Evolutionary conservation across 2,797 vertebrate species (phyloP), one percentile per base, ranked within the genome.

Genomic region (Cossypha heuglini): DNA sequence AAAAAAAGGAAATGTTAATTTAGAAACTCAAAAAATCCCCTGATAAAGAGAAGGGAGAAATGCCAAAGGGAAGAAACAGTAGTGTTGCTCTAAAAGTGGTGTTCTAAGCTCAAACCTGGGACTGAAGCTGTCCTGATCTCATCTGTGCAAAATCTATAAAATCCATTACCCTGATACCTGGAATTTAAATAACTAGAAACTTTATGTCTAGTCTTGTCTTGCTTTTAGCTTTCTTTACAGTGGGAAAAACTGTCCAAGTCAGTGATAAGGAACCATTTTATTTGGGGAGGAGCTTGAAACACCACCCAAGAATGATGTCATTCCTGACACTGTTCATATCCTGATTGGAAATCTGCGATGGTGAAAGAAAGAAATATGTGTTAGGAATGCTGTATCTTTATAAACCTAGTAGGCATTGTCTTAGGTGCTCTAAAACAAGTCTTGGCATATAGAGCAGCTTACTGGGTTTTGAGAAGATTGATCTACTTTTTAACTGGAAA

Each of bases 191-290:
- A 93, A 74, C 72, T 81, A 71, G 75, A 55, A 93, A 75, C 64
- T 85, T 73, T 93, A 8, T 76, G 91, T 93, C 91, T 86, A 9
- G 94, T 94, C 94, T 96, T 86, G 94, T 94, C 94, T 96, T 93
- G 94, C 93, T 96, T 93, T 93, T 74, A 85, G 74, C 67, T 87
- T 61, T 67, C 72, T 85, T 86, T 92, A 73, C 78, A 96, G 74
- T 76, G 90, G 74, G 92, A 96, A 85, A 82, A 92, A 67, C 37
- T 95, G 76, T 62, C 94, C 90, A 94, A 96, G 82, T 62, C 85
- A 87, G 90, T 94, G 96, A 95, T 96, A 97, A 96, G 95, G 93
- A 97, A 94, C 96, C 94, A 95, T 96, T 97, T 96, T 93, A 73
- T 86, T 91, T 71, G 94, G 86, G 95, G 96, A 96, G 94, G 94